Evolutionary conservation across 2,888 invertebrate species (phyloP).

Genomic region (Andrena chrysosceles): DNA sequence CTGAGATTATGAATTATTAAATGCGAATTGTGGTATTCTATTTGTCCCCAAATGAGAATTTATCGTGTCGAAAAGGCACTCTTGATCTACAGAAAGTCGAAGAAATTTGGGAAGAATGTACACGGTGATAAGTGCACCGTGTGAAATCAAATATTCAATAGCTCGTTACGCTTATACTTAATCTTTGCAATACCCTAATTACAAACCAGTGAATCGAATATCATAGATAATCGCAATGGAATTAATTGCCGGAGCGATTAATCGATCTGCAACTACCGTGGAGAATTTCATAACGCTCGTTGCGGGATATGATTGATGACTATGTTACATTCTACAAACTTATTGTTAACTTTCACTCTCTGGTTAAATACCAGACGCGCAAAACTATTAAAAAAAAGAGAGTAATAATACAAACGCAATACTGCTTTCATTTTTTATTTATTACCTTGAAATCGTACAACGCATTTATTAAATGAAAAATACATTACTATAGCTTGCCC

Average conservation of each 20-base stretch:
- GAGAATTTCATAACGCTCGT: neutral
- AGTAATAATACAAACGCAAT: too few species aligned
- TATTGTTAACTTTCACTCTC: neutral
- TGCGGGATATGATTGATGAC: neutral
- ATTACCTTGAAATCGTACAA: too few species aligned
- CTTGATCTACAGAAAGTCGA: neutral
- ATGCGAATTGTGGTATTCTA: too few species aligned
- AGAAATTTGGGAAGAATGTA: neutral
- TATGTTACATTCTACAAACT: neutral
- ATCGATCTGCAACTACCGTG: neutral
- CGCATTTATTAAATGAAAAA: too few species aligned
- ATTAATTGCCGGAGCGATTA: constrained; percentile 15
- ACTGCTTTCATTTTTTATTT: too few species aligned
- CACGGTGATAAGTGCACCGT: too few species aligned
- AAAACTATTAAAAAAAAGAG: too few species aligned
- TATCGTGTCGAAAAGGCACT: neutral
- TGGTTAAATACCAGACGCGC: neutral
- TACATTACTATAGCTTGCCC: too few species aligned
- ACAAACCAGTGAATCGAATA: neutral
- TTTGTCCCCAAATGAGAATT: too few species aligned
- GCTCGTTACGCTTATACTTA: neutral
- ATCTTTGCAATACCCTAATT: constrained; percentile 8
- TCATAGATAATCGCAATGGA: constrained; percentile 2
- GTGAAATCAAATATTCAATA: constrained; percentile 20
- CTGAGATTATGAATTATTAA: too few species aligned